Evolutionary conservation across 2,113 vertebrate genomes (phyloP).

Genomic region (Calypte anna): DNA sequence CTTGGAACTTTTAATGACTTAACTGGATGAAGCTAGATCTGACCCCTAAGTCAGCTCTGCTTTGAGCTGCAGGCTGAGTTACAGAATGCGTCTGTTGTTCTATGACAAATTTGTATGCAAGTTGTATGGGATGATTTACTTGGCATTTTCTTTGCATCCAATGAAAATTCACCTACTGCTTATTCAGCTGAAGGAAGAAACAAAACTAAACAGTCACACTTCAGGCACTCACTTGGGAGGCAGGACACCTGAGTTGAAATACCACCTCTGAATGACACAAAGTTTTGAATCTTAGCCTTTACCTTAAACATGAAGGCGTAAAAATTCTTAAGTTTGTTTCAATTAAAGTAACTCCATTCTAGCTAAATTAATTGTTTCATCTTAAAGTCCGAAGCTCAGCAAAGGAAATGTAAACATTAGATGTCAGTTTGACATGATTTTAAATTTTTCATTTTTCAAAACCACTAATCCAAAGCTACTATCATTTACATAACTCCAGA

Average conservation of each 20-base stretch:
- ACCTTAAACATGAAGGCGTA: background rate
- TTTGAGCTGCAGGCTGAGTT: background rate
- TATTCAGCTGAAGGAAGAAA: background rate
- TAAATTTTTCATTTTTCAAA: background rate
- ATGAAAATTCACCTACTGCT: background rate
- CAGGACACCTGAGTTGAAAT: background rate
- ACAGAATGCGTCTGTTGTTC: background rate
- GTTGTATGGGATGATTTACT: no score
- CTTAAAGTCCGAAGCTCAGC: background rate
- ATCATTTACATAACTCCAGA: background rate
- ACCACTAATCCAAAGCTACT: background rate
- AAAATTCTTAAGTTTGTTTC: background rate
- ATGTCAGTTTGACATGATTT: background rate
- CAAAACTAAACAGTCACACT: background rate
- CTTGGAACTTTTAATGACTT: background rate
- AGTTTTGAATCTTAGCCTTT: background rate
- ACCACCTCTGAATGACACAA: background rate
- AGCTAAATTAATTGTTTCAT: background rate
- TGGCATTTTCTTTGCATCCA: background rate
- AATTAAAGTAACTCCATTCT: background rate
- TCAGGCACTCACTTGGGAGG: background rate
- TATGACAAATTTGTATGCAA: fast-evolving
- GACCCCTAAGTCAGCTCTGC: background rate
- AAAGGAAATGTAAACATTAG: background rate
- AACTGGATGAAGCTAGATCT: background rate